Conservation (phyloP, 2,888 invertebrate genomes). For the Rhagonycha lutea region DNA sequence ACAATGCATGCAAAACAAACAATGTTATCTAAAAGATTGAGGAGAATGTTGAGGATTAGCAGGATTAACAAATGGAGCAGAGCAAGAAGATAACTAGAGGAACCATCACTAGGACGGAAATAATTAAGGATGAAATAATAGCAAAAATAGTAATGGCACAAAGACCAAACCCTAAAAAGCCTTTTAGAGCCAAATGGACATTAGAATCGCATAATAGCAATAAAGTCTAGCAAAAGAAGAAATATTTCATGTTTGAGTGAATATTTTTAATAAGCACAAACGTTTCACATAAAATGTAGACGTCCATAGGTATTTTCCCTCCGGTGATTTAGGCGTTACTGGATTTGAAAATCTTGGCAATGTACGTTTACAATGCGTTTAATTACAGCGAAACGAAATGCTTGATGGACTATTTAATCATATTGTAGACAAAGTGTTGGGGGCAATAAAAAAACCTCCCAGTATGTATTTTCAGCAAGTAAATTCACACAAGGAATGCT, state of each 20-base stretch:
- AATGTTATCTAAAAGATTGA: too few relatives aligned
- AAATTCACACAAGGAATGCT: neutral
- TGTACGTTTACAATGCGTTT: slow-evolving; percentile 4
- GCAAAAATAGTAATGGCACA: too few relatives aligned
- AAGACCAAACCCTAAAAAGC: too few relatives aligned
- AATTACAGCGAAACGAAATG: slow-evolving; percentile 8
- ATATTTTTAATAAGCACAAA: neutral
- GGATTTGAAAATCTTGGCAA: slow-evolving; percentile 12
- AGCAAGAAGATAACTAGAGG: too few relatives aligned
- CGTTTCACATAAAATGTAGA: neutral
- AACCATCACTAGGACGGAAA: too few relatives aligned
- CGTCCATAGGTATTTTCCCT: neutral
- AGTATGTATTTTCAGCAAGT: neutral
- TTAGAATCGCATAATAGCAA: too few relatives aligned
- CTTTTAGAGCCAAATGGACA: too few relatives aligned
- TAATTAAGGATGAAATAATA: too few relatives aligned
- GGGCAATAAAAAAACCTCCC: slow-evolving; percentile 7
- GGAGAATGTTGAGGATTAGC: too few relatives aligned
- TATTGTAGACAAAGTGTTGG: slow-evolving; percentile 9
- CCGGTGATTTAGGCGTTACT: neutral
- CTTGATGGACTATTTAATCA: slow-evolving; percentile 15
- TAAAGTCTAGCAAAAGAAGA: too few relatives aligned
- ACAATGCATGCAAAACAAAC: too few relatives aligned
- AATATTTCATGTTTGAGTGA: neutral
- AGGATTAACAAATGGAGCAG: too few relatives aligned